Evolutionary conservation across 2,888 invertebrate genomes (phyloP).

Genomic region (Tipula confusa): DNA sequence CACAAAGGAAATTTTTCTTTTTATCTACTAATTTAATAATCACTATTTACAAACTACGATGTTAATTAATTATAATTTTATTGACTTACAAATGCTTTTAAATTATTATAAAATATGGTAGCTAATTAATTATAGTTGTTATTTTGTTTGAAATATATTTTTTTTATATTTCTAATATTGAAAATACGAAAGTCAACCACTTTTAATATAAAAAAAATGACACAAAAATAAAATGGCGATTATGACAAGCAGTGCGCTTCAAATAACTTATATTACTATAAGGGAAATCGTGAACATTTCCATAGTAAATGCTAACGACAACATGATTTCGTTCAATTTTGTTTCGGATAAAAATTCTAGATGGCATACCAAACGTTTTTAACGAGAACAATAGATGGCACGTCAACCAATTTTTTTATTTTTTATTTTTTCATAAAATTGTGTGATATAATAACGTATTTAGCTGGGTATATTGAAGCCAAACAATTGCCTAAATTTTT

Average conservation of each 20-base stretch:
- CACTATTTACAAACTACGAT: neutral
- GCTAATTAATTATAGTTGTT: neutral
- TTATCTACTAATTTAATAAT: neutral
- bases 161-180: neutral
- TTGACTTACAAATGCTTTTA: neutral
- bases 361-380: too few species aligned
- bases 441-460: too few species aligned
- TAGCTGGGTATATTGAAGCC: too few species aligned
- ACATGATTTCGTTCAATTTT: too few species aligned
- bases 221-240: slow-evolving; percentile 30
- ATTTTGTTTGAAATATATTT: neutral
- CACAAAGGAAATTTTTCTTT: neutral
- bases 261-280: too few species aligned
- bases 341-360: too few species aligned
- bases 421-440: too few species aligned
- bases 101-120: neutral
- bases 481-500: too few species aligned
- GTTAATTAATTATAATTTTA: neutral
- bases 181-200: neutral
- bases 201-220: slow-evolving; percentile 12
- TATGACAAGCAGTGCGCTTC: neutral
- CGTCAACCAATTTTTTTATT: too few species aligned
- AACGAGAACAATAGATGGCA: too few species aligned
- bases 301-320: too few species aligned
- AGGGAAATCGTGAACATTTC: too few species aligned